Conservation (phyloP, 2,113 vertebrate species). For the Pangasianodon gigas region DNA sequence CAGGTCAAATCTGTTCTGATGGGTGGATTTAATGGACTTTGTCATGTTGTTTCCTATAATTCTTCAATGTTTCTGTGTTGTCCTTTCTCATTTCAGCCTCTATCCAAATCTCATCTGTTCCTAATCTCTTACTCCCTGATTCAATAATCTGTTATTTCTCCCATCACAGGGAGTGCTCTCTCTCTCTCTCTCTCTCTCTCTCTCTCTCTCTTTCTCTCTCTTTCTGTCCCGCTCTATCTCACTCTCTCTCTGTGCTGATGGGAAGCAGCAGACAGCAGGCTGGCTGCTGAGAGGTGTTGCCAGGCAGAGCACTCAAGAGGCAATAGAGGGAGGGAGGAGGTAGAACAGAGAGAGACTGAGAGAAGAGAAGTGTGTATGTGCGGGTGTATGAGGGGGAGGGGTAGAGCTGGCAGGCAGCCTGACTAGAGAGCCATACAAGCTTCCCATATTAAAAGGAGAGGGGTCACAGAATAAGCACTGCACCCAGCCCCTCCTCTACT, state of each 20-base stretch:
- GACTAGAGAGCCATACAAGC: constrained; percentile 50
- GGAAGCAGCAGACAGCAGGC: constrained; percentile 52
- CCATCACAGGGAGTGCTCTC: not conserved
- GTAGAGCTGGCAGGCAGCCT: constrained; percentile 57
- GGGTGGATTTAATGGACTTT: not conserved
- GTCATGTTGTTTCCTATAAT: not conserved
- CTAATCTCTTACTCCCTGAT: not conserved
- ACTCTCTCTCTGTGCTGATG: constrained; percentile 33
- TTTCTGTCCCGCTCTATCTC: not conserved
- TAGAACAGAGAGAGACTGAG: constrained; percentile 41
- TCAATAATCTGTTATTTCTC: constrained; percentile 15
- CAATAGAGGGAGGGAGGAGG: constrained; percentile 48
- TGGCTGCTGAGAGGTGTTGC: constrained; percentile 58
- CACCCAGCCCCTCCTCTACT: not conserved
- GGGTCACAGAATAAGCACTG: constrained; percentile 32
- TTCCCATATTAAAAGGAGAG: constrained; percentile 46
- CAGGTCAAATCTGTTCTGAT: not conserved
- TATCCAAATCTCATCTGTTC: not conserved
- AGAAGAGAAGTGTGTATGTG: constrained; percentile 2
- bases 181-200: not conserved
- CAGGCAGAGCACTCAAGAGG: constrained; percentile 58
- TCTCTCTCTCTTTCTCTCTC: not conserved
- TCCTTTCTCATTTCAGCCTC: not conserved
- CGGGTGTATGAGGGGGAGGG: constrained; percentile 37
- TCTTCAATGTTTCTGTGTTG: not conserved